Evolutionary conservation across 1,140 invertebrate species (phyloP).

Genomic region (Drosophila watanabei): DNA sequence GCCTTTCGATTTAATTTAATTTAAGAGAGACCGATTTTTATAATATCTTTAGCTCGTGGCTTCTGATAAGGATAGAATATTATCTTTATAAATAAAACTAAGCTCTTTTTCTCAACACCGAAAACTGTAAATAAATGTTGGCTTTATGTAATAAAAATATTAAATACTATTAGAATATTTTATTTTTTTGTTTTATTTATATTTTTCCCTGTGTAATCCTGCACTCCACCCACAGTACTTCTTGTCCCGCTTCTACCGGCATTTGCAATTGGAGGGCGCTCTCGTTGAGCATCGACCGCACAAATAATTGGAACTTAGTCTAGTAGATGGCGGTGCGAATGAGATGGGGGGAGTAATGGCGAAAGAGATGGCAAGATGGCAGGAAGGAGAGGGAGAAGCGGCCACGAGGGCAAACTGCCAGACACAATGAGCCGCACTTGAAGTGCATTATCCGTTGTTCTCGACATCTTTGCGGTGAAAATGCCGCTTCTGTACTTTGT

Average conservation of each 20-base stretch:
- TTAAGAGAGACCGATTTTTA: too few relatives aligned
- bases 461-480: constrained; percentile 72
- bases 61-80: too few relatives aligned
- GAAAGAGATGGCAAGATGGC: constrained; percentile 19
- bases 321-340: constrained; percentile 43
- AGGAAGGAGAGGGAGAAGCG: constrained; percentile 8
- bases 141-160: too few relatives aligned
- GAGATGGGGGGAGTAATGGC: background rate
- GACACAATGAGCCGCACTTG: constrained; percentile 80
- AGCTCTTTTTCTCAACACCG: too few relatives aligned
- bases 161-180: too few relatives aligned
- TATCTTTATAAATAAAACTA: too few relatives aligned
- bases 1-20: too few relatives aligned
- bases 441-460: constrained; percentile 82
- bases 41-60: too few relatives aligned
- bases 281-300: constrained; percentile 74
- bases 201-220: constrained; percentile 2
- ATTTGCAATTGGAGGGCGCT: constrained; percentile 56
- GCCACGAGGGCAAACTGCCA: constrained; percentile 41
- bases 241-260: constrained; percentile 23
- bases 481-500: constrained; percentile 38
- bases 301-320: constrained; percentile 84
- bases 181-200: background rate
- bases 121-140: background rate
- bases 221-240: constrained; percentile 28